A percentile compares a stretch with the other conserved stretches of the same genome.
These are phyloP conservation scores for Drosophila neotestacea DNA, from an alignment of 2,888 invertebrate genomes.

Conservation along the genomic window DNA sequence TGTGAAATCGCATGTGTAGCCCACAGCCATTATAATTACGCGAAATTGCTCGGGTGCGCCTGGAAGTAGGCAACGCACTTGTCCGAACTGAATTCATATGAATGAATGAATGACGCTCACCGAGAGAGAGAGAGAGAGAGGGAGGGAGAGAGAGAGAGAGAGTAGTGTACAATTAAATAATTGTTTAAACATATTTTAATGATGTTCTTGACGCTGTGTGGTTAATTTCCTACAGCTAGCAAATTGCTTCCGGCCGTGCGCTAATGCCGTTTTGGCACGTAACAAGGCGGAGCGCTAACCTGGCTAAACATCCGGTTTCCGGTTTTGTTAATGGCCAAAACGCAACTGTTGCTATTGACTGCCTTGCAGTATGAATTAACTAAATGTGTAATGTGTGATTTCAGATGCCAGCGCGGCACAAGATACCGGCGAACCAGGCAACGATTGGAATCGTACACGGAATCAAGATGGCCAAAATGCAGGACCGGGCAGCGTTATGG, in stretches of 20 bases:
- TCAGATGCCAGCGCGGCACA: conserved; percentile 89
- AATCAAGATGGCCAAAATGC: conserved; percentile 69
- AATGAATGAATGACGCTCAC: conserved; percentile 47
- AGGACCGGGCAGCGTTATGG: conserved; percentile 65
- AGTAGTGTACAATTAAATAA: conserved; percentile 66
- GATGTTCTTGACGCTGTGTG: conserved; percentile 48
- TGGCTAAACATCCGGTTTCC: conserved; percentile 71
- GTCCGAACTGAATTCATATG: conserved; percentile 60
- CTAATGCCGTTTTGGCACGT: conserved; percentile 66
- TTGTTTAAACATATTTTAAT: conserved; percentile 70
- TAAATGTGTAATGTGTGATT: conserved; percentile 18
- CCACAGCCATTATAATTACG: conserved; percentile 44
- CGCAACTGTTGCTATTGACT: conserved; percentile 65
- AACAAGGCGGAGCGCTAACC: conserved; percentile 53
- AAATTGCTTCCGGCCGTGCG: conserved; percentile 63
- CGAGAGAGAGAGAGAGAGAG: too few relatives aligned
- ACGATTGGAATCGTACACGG: conserved; percentile 85
- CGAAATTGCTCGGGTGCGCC: conserved; percentile 42
- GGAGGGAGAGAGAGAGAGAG: background rate
- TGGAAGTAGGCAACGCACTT: conserved; percentile 21
- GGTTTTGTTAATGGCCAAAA: conserved; percentile 31
- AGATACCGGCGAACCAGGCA: conserved; percentile 89
- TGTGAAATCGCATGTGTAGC: conserved; percentile 28
- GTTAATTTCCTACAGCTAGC: conserved; percentile 57
- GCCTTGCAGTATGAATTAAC: background rate